These are phyloP conservation scores for Ptiloglossa arizonensis DNA, from an alignment of 1,140 invertebrate species.

Conservation along the genomic window DNA sequence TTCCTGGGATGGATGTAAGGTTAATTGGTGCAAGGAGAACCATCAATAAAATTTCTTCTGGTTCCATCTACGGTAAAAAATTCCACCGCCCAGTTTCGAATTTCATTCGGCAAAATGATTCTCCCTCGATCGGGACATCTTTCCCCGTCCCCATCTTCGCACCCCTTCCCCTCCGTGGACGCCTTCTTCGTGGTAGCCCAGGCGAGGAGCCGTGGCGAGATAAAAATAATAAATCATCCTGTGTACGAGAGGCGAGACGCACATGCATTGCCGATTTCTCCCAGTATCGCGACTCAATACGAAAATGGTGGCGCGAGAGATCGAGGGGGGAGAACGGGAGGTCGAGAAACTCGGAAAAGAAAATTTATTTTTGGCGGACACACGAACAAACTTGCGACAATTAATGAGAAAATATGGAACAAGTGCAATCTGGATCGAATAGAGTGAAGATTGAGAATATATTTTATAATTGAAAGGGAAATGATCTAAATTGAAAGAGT, in stretches of 20 bases:
- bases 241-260: constrained; percentile 41
- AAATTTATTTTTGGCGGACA: background rate
- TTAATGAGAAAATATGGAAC: no score
- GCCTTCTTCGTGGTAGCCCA: constrained; percentile 49
- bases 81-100: constrained; percentile 1
- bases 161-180: constrained; percentile 25
- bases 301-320: constrained; percentile 71
- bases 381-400: no score
- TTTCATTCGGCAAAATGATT: constrained; percentile 41
- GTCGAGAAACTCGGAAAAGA: background rate
- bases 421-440: no score
- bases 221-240: constrained; percentile 80
- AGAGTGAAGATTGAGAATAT: no score
- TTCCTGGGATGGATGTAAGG: no score
- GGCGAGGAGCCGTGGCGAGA: constrained; percentile 61
- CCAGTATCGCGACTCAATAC: constrained; percentile 73
- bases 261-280: constrained; percentile 74
- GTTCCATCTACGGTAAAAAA: background rate
- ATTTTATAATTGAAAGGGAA: no score
- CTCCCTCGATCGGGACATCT: constrained; percentile 37
- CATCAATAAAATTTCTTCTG: background rate
- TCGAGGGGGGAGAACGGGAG: background rate
- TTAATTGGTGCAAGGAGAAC: background rate
- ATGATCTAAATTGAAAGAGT: no score
- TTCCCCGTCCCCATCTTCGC: constrained; percentile 17